Evolutionary conservation across 2,113 vertebrate species (phyloP).

Genomic region (Pedionomus torquatus): DNA sequence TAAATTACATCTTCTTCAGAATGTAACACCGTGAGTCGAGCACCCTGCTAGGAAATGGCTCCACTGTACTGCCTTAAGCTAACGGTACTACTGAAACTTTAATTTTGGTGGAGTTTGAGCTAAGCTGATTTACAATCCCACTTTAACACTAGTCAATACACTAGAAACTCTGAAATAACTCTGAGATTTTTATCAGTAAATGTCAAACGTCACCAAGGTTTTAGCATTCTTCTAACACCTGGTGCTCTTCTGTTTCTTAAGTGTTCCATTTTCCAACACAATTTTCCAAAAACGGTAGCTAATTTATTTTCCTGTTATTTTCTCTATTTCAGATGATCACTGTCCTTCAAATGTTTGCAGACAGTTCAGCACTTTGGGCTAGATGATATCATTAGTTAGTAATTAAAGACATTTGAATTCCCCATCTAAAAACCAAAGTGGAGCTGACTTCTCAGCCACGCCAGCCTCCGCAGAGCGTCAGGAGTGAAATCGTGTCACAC

Average conservation of each 20-base stretch:
- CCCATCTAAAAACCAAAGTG: background rate
- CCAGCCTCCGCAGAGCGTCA: background rate
- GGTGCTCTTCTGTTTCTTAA: background rate
- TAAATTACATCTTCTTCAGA: background rate
- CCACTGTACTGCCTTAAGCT: background rate
- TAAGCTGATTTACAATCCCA: background rate
- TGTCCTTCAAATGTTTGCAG: background rate
- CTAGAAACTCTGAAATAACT: background rate
- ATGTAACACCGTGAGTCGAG: background rate
- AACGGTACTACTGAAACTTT: rapidly evolving
- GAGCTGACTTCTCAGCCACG: background rate
- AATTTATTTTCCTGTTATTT: background rate
- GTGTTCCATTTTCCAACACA: background rate
- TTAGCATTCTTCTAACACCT: background rate
- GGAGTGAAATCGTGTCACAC: background rate
- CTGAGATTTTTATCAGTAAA: background rate
- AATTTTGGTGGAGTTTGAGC: background rate
- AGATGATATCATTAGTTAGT: background rate
- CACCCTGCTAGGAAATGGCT: background rate
- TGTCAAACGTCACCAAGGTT: background rate
- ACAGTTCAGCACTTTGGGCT: background rate
- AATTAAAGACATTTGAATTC: background rate
- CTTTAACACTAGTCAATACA: background rate
- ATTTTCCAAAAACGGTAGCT: background rate
- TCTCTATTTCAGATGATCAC: background rate